A percentile compares a stretch with the other conserved stretches of the same genome.
These are phyloP conservation scores for Drosophila tanythrix DNA, from an alignment of 2,888 invertebrate species.

Conservation along the genomic window DNA sequence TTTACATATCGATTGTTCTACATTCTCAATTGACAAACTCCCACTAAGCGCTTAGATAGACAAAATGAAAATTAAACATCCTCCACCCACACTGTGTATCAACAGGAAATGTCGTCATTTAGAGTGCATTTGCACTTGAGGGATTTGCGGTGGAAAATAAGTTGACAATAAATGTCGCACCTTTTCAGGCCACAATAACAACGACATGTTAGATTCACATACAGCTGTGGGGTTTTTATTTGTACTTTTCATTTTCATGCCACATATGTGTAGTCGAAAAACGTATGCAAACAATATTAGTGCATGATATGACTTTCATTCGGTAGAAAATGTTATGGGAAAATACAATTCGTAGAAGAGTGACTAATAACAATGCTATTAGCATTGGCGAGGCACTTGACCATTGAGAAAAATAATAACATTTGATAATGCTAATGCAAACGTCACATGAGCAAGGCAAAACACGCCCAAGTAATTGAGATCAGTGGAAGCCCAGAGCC, in stretches of 20 bases:
- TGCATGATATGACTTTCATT: conserved; percentile 45
- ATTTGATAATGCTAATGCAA: conserved; percentile 29
- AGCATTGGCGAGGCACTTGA: conserved; percentile 23
- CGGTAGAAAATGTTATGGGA: conserved; percentile 32
- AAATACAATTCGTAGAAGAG: conserved; percentile 8
- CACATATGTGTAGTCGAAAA: conserved; percentile 29
- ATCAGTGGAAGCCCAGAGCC: not conserved
- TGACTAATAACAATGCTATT: conserved; percentile 60
- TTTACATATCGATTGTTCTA: not conserved
- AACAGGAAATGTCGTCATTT: conserved; percentile 15
- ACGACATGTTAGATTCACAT: conserved; percentile 28
- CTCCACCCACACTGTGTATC: not conserved
- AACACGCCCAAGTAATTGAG: conserved; percentile 11
- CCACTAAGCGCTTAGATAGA: not conserved
- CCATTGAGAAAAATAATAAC: conserved; percentile 28
- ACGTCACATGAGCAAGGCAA: conserved; percentile 8
- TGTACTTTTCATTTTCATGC: conserved; percentile 11
- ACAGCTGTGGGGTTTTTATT: conserved; percentile 39
- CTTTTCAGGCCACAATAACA: conserved; percentile 22
- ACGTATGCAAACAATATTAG: conserved; percentile 24
- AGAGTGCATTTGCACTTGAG: conserved; percentile 16
- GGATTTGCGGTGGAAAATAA: conserved; percentile 26
- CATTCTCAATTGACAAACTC: not conserved
- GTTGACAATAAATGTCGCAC: conserved; percentile 29
- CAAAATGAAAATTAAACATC: not conserved